These are phyloP conservation scores for Axinella damicornis DNA, from an alignment of 37 sponge, comb jelly and placozoan species.

Conservation along the genomic window DNA sequence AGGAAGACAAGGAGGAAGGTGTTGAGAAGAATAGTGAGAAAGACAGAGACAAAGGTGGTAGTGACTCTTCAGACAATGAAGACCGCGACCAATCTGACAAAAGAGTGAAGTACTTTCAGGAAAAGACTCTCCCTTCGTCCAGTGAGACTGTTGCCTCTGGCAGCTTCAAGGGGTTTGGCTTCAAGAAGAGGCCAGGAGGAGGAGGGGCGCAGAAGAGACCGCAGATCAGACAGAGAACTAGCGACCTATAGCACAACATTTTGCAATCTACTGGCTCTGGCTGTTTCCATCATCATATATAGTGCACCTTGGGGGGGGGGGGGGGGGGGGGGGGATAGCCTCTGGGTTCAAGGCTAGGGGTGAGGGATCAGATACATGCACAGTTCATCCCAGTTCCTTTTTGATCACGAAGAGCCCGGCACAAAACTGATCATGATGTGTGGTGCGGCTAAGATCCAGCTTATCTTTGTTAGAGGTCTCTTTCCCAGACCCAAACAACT, in stretches of 20 bases:
- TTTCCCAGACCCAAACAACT: too few species aligned
- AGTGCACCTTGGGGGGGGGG: too few species aligned
- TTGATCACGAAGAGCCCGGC: too few species aligned
- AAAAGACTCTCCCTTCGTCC: constrained; percentile 46
- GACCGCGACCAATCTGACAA: constrained; percentile 19
- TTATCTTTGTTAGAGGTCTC: too few species aligned
- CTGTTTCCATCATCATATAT: too few species aligned
- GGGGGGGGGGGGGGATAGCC: too few species aligned
- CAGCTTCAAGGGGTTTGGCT: constrained; percentile 68
- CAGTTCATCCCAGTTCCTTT: too few species aligned
- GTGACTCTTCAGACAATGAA: constrained; percentile 1
- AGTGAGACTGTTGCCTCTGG: constrained; percentile 14
- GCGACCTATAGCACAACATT: constrained; percentile 26
- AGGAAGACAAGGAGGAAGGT: not conserved
- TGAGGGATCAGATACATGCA: too few species aligned
- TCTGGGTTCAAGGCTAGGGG: too few species aligned
- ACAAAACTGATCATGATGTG: too few species aligned
- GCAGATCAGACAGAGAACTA: constrained; percentile 71
- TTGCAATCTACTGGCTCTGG: too few species aligned
- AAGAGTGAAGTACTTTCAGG: constrained; percentile 46
- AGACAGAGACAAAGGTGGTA: constrained; percentile 9
- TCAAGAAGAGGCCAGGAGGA: constrained; percentile 64
- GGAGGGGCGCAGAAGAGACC: constrained; percentile 23
- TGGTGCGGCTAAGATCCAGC: too few species aligned
- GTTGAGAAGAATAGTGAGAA: not conserved